These are phyloP conservation scores for Typhlomys cinereus DNA, from an alignment of 2,113 vertebrate species.

Conservation along the genomic window DNA sequence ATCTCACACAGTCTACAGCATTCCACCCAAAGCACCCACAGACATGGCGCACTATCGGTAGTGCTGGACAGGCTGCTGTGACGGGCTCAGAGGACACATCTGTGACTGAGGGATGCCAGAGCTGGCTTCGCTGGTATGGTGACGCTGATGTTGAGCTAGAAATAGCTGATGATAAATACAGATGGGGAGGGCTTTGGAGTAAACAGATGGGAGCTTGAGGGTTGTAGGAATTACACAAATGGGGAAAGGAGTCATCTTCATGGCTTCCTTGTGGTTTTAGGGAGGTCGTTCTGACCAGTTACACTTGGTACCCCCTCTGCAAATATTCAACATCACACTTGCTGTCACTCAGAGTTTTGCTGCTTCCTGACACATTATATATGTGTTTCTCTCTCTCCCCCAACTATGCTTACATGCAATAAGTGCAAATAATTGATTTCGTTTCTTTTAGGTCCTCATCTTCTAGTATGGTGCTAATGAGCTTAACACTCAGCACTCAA, in stretches of 20 bases:
- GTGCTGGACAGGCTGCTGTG: not conserved
- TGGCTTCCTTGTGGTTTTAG: not conserved
- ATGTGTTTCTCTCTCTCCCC: not conserved
- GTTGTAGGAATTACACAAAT: not conserved
- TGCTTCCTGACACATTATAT: not conserved
- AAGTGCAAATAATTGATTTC: not conserved
- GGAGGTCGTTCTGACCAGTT: not conserved
- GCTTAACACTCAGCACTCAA: not conserved
- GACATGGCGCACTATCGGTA: not conserved
- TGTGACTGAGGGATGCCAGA: not conserved
- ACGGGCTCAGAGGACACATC: not conserved
- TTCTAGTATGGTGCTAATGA: not conserved
- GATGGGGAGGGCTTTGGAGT: not conserved
- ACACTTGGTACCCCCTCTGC: not conserved
- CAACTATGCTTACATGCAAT: not conserved
- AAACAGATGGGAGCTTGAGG: not conserved
- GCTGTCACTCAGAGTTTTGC: not conserved
- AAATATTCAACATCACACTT: not conserved
- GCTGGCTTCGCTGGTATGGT: not conserved
- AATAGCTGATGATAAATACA: not conserved
- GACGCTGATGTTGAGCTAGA: not conserved
- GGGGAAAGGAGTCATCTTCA: rapidly evolving
- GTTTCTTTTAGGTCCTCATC: not conserved
- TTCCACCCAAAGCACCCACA: not conserved
- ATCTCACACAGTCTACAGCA: not conserved